phyloP scores from a whole-genome alignment of 2,797 vertebrate genomes.

The Sebastes minor region DNA sequence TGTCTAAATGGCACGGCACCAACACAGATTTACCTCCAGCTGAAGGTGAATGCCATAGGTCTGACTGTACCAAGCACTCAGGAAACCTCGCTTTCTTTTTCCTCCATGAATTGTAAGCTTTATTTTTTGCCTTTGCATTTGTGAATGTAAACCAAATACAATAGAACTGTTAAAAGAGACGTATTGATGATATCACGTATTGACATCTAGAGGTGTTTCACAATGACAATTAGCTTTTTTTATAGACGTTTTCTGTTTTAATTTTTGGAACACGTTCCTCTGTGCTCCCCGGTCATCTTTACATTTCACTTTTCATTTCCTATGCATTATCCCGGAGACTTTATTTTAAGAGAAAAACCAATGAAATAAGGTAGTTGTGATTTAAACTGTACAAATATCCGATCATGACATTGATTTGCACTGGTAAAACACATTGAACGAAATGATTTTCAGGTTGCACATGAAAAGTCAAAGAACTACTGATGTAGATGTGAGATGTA shows the following conservation, averaged over 20 bases:
- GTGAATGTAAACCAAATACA: constrained; percentile 51
- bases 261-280: neutral
- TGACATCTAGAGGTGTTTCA: neutral
- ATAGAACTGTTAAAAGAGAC: neutral
- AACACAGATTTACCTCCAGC: constrained; percentile 53
- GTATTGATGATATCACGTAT: neutral
- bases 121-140: constrained; percentile 40
- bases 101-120: constrained; percentile 5
- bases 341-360: neutral
- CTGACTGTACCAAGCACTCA: constrained; percentile 74
- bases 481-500: no score
- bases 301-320: neutral
- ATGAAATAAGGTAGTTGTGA: neutral
- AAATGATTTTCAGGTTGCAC: constrained; percentile 6
- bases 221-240: neutral
- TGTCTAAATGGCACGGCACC: constrained; percentile 68
- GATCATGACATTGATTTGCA: constrained; percentile 13
- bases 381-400: neutral
- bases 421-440: neutral
- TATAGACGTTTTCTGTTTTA: neutral
- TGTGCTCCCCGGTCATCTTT: constrained; percentile 1
- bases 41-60: constrained; percentile 69
- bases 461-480: constrained; percentile 30
- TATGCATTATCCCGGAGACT: neutral
- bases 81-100: constrained; percentile 49